Base-by-base conservation (phyloP, 2,888 invertebrate species). In the Sisyra nigra region DNA sequence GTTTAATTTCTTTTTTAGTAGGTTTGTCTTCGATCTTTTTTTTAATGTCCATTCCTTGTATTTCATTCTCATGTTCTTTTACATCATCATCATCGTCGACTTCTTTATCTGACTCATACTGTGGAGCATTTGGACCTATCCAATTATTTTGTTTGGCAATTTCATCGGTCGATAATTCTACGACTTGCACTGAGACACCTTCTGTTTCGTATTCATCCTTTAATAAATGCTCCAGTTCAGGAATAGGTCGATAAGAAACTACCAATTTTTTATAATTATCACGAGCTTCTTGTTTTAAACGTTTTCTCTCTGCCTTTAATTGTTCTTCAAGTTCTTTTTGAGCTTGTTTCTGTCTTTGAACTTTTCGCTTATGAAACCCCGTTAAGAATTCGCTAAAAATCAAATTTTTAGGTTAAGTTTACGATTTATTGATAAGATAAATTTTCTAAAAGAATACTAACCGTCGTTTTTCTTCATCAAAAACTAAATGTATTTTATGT, bases 281-380 rank as follows among this genome's bases (percentile, higher is more conserved):
- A 54, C 57, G 57, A 24, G 63, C 62, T 64, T 84, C 81, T 48
- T 71, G 68, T 54, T 81, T 81, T 38, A 87, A 77, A 40, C 80
- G 68, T 55, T 76, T 82, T 47, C 71, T 73, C 56, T 86, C 86
- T 53, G 79, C 80, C 57, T 84, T 85, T 3, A 86, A 58, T 51
- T 77, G 71, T 31, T 67, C 65, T 50, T 81, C 72, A 30, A 87
- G 59, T 49, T 84, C 73, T 48, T 80, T 79, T 54, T 81, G 73
- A 0, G 84, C 84, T 51, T 77, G 76, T 52, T 80, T 76, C 55
- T 78, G 76, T 37, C 86, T 68, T 57, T 83, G 77, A 36, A 82
- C 60, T 57, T 87, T 87, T 48, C 87, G 67, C 63, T 85, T 86
- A 37, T 74, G 81, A 57, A 87, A 87, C 2, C 87, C 86, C 48